A percentile compares a stretch with the other conserved stretches of the same genome.
These are phyloP conservation scores for Acridotheres tristis DNA, from an alignment of 2,797 vertebrate species.

Conservation along the genomic window DNA sequence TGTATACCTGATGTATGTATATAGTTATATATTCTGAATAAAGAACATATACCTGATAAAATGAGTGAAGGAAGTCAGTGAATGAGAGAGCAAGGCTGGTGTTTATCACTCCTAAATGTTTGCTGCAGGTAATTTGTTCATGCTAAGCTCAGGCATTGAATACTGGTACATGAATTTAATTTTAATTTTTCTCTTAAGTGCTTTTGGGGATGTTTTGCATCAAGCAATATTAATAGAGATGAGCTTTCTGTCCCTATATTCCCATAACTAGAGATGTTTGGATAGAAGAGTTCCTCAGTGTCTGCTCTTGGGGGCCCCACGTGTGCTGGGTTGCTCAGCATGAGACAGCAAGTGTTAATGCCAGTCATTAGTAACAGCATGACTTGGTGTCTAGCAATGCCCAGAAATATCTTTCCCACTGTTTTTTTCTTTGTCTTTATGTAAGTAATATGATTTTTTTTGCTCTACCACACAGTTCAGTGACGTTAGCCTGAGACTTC, in stretches of 20 bases:
- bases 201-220: neutral
- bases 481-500: neutral
- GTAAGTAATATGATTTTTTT: neutral
- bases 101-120: neutral
- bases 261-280: neutral
- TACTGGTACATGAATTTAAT: neutral
- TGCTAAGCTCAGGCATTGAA: accelerated
- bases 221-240: neutral
- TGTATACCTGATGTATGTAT: neutral
- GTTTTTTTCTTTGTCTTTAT: neutral
- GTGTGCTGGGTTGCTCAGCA: accelerated
- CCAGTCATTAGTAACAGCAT: neutral
- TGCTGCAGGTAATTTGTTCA: neutral
- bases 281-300: neutral
- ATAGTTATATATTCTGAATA: neutral
- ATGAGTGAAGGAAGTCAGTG: neutral
- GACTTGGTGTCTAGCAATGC: neutral
- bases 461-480: neutral
- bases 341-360: neutral
- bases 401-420: neutral
- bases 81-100: neutral
- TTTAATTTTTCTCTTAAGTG: neutral
- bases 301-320: neutral
- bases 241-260: neutral
- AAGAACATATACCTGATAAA: neutral